Conservation (phyloP, 2,113 vertebrate genomes). For the Microcebus lehilahytsara region DNA sequence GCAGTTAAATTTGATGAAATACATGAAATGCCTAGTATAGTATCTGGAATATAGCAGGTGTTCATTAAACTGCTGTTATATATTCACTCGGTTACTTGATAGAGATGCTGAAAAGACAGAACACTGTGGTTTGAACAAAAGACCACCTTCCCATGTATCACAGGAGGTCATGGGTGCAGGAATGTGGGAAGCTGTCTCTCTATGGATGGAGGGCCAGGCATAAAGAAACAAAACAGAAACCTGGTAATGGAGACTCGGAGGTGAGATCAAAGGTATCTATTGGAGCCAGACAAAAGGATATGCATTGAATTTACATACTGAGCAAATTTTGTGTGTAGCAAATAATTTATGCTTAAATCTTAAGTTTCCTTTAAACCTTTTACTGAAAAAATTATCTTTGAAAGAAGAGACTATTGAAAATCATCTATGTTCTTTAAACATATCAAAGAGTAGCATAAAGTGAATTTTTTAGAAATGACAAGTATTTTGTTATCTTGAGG, state of each 20-base stretch:
- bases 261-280: neutral
- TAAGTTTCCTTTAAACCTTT: neutral
- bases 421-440: slow-evolving; percentile 1
- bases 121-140: neutral
- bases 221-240: slow-evolving; percentile 5
- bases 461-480: neutral
- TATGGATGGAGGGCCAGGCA: neutral
- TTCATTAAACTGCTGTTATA: neutral
- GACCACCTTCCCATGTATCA: neutral
- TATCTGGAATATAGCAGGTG: neutral
- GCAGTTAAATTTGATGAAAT: neutral
- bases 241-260: neutral
- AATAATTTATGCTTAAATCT: slow-evolving; percentile 28
- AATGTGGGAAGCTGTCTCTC: neutral
- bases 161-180: neutral
- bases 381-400: neutral
- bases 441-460: slow-evolving; percentile 14
- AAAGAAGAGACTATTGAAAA: neutral
- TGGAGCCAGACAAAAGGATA: neutral
- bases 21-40: neutral
- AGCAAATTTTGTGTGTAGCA: neutral
- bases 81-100: neutral
- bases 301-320: neutral
- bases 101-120: neutral
- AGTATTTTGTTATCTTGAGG: slow-evolving; percentile 13